Base-by-base conservation (phyloP, 1,140 invertebrate species). In the Ladona fulva region DNA sequence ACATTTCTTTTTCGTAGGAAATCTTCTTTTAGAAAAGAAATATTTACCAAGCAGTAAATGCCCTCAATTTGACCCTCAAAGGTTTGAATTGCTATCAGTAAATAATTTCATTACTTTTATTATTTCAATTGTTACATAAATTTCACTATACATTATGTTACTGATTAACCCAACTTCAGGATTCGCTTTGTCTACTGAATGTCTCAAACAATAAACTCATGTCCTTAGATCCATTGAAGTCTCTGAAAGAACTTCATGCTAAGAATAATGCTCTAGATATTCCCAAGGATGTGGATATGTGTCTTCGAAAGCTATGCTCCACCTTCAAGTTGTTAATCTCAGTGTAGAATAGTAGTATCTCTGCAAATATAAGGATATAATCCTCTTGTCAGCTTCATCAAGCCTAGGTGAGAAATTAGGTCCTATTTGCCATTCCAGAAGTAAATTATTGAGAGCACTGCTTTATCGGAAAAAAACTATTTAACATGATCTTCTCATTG, bases 1-100 rank as follows among this genome's bases (percentile, higher is more conserved):
- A 6, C 5, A 10, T 74, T 66, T 29, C 5, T 6, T 79, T 75
- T 79, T 25, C 37, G 29, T 37, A 79, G 78, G 78, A 25, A 42
- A 37, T 75, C 82, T 93, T 16, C 88, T 92, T 80, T 84, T 92
- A 75, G 90, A 92, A 82, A 89, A 89, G 81, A 91, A 93, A 84
- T 85, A 84, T 79, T 81, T 90, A 14, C 81, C 84, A 52, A 80
- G 81, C 52, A 85, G 88, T 25, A 89, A 90, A 83, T 83, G 83
- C 6, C 81, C 93, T n/a, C 90, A 88, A 79, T 92, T 93, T 82
- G 91, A 92, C 83, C 90, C 90, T 7, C 86, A 88, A 80, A 89
- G 88, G 75, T 82, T 89, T 74, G 78, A 85, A 42, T 84, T 85
- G 76, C 84, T 93, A 82, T 87, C 89, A 1, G 91, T 91, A 84